phyloP scores from a whole-genome alignment of 2,888 invertebrate species.

The Orgyia antiqua region DNA sequence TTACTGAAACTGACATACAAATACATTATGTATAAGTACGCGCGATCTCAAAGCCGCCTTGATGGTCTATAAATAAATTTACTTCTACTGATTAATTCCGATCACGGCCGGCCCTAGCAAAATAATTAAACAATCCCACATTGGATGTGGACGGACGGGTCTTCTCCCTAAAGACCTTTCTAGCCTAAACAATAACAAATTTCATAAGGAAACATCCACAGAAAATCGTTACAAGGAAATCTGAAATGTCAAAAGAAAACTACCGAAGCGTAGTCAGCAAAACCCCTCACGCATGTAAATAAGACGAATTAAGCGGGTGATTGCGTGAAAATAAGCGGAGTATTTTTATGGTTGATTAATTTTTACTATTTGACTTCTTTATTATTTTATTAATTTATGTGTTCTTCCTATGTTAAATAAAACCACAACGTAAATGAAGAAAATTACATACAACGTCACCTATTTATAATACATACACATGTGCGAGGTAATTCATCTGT shows the following conservation, averaged over 20 bases:
- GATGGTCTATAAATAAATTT: slow-evolving; percentile 43
- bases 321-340: background rate
- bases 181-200: slow-evolving; percentile 47
- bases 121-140: slow-evolving; percentile 72
- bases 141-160: slow-evolving; percentile 41
- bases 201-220: slow-evolving; percentile 43
- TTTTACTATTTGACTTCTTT: too few relatives aligned
- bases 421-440: too few relatives aligned
- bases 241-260: slow-evolving; percentile 34
- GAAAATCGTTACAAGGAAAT: slow-evolving; percentile 35
- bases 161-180: slow-evolving; percentile 43
- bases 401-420: too few relatives aligned
- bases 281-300: slow-evolving; percentile 17
- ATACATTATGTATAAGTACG: slow-evolving; percentile 16
- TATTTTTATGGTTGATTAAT: too few relatives aligned
- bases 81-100: slow-evolving; percentile 59
- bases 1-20: too few relatives aligned
- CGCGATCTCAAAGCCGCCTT: slow-evolving; percentile 17
- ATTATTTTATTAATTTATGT: too few relatives aligned
- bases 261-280: slow-evolving; percentile 22
- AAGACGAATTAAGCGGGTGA: slow-evolving; percentile 24
- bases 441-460: too few relatives aligned
- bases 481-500: too few relatives aligned
- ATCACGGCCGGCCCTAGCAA: slow-evolving; percentile 58
- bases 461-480: too few relatives aligned